Evolutionary conservation across 2,113 vertebrate species (phyloP).

Genomic region (Zosterops borbonicus): DNA sequence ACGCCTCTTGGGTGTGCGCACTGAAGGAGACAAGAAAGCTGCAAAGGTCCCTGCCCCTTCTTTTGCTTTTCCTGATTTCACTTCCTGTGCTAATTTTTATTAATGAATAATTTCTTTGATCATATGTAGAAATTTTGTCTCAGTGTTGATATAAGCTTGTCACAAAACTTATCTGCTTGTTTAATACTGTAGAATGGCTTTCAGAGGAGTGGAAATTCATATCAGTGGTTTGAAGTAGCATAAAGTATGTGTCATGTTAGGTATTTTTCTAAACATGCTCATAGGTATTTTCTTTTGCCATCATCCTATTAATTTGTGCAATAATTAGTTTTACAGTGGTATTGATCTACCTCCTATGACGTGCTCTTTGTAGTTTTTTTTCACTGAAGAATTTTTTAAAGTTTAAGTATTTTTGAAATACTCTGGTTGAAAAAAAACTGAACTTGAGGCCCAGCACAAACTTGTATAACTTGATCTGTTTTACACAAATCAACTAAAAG

Average conservation of each 20-base stretch:
- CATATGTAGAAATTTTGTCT: neutral
- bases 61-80: neutral
- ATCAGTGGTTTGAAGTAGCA: neutral
- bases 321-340: neutral
- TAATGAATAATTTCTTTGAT: neutral
- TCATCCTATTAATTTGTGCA: neutral
- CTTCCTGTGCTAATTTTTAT: neutral
- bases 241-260: neutral
- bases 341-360: neutral
- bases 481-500: neutral
- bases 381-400: neutral
- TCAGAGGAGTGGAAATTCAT: neutral
- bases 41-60: conserved; percentile 82
- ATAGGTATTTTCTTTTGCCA: neutral
- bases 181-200: neutral
- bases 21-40: conserved; percentile 98
- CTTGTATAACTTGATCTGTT: neutral
- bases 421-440: neutral
- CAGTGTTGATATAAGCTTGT: neutral
- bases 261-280: neutral
- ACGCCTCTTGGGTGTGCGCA: conserved; percentile 92
- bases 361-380: neutral
- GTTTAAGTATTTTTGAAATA: neutral
- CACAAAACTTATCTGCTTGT: neutral
- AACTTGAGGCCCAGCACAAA: neutral